Evolutionary conservation across 2,888 invertebrate genomes (phyloP).

Genomic region (Crossocerus cetratus): DNA sequence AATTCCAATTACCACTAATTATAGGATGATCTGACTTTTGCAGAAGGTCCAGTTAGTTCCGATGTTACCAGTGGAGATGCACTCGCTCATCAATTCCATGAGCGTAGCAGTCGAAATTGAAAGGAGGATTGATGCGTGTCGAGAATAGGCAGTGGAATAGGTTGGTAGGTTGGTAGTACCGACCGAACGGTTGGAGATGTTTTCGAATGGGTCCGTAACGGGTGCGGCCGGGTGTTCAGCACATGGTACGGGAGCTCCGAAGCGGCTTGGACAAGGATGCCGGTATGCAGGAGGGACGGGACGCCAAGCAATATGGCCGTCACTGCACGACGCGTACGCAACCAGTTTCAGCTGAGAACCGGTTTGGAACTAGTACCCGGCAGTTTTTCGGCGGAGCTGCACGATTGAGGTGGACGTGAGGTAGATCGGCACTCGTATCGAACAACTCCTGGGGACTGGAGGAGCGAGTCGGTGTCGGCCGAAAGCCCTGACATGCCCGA

Average conservation of each 20-base stretch:
- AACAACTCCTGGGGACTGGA: slow-evolving; percentile 37
- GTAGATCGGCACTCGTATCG: slow-evolving; percentile 44
- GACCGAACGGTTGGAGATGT: background rate
- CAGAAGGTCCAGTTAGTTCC: too few species aligned
- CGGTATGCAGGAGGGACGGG: background rate
- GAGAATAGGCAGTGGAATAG: too few species aligned
- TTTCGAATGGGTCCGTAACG: slow-evolving; percentile 45
- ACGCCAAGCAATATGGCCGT: slow-evolving; percentile 56
- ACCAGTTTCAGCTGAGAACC: slow-evolving; percentile 67
- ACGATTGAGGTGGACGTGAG: background rate
- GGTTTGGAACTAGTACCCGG: slow-evolving; percentile 69
- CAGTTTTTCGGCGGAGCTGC: slow-evolving; percentile 58
- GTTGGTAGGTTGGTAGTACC: too few species aligned
- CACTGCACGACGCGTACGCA: slow-evolving; percentile 59
- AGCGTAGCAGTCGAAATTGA: too few species aligned
- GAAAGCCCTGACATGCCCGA: slow-evolving; percentile 42
- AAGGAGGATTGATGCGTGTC: too few species aligned
- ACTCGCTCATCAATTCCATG: too few species aligned
- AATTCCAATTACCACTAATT: too few species aligned
- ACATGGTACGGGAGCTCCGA: background rate
- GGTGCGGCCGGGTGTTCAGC: slow-evolving; percentile 13
- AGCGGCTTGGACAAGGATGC: too few species aligned
- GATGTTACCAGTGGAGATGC: too few species aligned
- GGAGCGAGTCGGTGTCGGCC: slow-evolving; percentile 26
- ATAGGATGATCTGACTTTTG: too few species aligned